phyloP scores from a whole-genome alignment of 2,888 invertebrate species.

The Globia sparganii region DNA sequence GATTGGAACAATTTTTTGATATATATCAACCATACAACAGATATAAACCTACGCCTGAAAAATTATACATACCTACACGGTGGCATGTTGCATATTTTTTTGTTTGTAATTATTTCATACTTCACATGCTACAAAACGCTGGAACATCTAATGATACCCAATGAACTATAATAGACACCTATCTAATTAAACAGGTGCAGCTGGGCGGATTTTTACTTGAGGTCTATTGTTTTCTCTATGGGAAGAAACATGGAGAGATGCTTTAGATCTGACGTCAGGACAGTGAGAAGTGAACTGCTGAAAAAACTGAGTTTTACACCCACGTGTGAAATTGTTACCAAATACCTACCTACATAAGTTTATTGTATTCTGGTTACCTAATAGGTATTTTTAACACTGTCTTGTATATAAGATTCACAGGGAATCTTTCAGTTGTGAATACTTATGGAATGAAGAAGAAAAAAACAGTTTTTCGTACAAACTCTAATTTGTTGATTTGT shows the following conservation, averaged over 20 bases:
- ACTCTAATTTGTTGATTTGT: background rate
- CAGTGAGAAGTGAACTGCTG: constrained; percentile 28
- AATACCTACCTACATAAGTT: background rate
- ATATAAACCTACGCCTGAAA: background rate
- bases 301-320: constrained; percentile 25
- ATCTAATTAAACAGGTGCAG: constrained; percentile 34
- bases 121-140: constrained; percentile 45
- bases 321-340: constrained; percentile 9
- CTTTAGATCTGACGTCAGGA: constrained; percentile 14
- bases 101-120: constrained; percentile 5
- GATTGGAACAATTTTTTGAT: background rate
- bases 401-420: background rate
- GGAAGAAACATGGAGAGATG: constrained; percentile 27
- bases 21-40: background rate
- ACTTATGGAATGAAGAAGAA: background rate
- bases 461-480: no score
- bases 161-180: constrained; percentile 35
- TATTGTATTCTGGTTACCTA: background rate
- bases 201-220: constrained; percentile 28
- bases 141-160: constrained; percentile 42
- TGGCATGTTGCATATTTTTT: constrained; percentile 1
- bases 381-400: background rate
- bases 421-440: background rate
- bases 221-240: constrained; percentile 46
- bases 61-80: background rate